phyloP scores from a whole-genome alignment of 2,113 vertebrate species.

The Aptenodytes forsteri region DNA sequence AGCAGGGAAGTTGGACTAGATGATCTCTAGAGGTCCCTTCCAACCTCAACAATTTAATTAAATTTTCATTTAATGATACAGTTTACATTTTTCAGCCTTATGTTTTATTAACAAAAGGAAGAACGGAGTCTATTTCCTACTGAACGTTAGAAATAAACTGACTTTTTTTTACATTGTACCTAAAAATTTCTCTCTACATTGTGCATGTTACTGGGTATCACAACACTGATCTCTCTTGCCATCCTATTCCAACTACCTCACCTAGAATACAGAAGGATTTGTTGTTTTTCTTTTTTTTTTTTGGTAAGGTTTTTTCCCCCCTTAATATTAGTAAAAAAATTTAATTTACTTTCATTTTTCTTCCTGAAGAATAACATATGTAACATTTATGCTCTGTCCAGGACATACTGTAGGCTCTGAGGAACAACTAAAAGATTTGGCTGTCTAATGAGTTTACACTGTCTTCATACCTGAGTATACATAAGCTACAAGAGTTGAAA shows the following conservation, averaged over 20 bases:
- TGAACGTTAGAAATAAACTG: neutral
- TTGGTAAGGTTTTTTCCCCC: neutral
- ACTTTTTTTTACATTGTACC: neutral
- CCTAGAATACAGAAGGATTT: neutral
- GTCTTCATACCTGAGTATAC: neutral
- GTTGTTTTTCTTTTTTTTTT: neutral
- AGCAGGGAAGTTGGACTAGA: neutral
- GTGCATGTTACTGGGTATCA: neutral
- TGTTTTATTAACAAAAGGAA: neutral
- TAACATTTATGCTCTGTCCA: neutral
- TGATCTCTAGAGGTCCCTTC: neutral
- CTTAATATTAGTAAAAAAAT: no score
- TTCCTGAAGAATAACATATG: neutral
- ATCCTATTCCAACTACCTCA: neutral
- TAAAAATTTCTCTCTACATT: neutral
- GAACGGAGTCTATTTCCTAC: neutral
- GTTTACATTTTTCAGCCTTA: neutral
- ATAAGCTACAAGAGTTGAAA: neutral
- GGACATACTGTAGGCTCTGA: neutral
- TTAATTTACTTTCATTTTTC: neutral
- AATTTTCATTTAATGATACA: neutral
- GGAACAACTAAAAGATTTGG: neutral
- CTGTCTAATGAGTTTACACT: neutral
- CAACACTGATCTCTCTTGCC: neutral
- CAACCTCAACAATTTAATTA: neutral